A percentile compares a stretch with the other conserved stretches of the same genome.
These are phyloP conservation scores for Anas georgica DNA, from an alignment of 2,797 vertebrate genomes.

Conservation along the genomic window DNA sequence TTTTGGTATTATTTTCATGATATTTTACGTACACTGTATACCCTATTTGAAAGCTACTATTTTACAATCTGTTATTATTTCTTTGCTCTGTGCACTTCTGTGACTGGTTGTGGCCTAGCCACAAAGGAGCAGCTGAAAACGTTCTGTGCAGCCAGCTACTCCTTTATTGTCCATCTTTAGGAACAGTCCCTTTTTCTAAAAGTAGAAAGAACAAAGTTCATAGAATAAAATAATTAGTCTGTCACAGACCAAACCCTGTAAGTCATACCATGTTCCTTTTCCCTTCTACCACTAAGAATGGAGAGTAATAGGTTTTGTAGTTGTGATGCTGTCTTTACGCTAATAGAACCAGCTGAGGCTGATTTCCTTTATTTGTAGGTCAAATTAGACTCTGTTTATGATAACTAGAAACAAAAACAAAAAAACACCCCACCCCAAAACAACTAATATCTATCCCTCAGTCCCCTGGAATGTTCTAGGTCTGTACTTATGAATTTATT, in stretches of 20 bases:
- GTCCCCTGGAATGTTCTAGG: no score
- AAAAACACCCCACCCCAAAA: no score
- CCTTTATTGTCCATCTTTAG: not conserved
- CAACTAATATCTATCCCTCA: no score
- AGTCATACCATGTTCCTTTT: not conserved
- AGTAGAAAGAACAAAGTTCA: not conserved
- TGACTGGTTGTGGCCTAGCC: not conserved
- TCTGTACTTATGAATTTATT: no score
- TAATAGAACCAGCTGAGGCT: not conserved
- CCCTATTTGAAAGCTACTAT: not conserved
- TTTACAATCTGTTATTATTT: not conserved
- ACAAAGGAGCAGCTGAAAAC: not conserved
- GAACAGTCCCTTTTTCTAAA: not conserved
- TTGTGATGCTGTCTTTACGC: not conserved
- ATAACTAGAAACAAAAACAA: not conserved
- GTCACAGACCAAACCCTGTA: not conserved
- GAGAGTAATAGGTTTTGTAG: not conserved
- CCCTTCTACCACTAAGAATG: not conserved
- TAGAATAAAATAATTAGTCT: not conserved
- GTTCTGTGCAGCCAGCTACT: not conserved
- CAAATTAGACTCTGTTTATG: not conserved
- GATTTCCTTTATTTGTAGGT: not conserved
- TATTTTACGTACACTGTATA: not conserved
- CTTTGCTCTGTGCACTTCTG: accelerated
- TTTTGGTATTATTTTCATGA: not conserved